phyloP scores from a whole-genome alignment of 2,888 invertebrate species.

The Colostygia pectinataria region DNA sequence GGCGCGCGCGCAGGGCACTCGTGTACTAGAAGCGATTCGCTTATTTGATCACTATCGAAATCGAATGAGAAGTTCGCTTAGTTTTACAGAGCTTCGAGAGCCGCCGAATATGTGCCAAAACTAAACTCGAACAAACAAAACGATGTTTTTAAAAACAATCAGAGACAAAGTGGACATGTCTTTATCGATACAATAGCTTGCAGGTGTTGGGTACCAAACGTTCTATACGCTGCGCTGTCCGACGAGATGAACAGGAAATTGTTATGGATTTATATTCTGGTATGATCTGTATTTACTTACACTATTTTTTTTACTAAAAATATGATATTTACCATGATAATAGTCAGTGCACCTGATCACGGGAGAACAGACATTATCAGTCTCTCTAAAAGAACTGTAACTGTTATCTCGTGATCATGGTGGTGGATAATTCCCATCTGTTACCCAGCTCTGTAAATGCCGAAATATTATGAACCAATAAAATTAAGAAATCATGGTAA shows the following conservation, averaged over 20 bases:
- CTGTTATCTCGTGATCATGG: too few relatives aligned
- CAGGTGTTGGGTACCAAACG: constrained; percentile 50
- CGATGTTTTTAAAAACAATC: constrained; percentile 66
- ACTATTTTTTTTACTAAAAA: too few relatives aligned
- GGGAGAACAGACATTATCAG: too few relatives aligned
- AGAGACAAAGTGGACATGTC: constrained; percentile 75
- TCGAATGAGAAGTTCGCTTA: constrained; percentile 70
- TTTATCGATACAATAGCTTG: constrained; percentile 74
- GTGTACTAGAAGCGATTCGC: constrained; percentile 78
- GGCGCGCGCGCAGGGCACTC: constrained; percentile 76
- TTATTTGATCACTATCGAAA: constrained; percentile 60
- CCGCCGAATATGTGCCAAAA: constrained; percentile 36
- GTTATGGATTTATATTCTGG: constrained; percentile 72
- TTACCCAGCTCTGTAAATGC: too few relatives aligned
- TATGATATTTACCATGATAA: too few relatives aligned
- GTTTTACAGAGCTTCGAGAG: constrained; percentile 65
- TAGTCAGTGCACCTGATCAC: too few relatives aligned
- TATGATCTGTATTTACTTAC: constrained; percentile 43
- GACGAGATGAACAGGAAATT: constrained; percentile 72
- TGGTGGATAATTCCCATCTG: too few relatives aligned
- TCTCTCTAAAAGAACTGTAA: too few relatives aligned
- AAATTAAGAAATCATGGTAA: too few relatives aligned
- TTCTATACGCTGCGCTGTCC: constrained; percentile 48
- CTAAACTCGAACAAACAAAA: constrained; percentile 33
- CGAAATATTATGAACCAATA: too few relatives aligned